phyloP scores from a whole-genome alignment of 2,797 vertebrate species.

The Pantherophis vulpinus region DNA sequence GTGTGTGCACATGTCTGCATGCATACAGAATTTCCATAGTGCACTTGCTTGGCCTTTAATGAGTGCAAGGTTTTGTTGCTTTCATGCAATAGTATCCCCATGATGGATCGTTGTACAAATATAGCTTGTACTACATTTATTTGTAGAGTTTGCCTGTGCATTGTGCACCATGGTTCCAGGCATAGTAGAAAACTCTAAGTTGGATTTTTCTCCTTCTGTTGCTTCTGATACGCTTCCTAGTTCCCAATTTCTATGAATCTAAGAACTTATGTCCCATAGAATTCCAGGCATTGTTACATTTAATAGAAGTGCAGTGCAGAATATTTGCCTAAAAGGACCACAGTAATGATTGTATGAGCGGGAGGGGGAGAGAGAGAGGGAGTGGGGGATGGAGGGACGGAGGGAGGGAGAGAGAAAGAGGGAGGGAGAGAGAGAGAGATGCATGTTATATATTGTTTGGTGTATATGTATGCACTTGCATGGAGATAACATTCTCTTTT shows the following conservation, averaged over 20 bases:
- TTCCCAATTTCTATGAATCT: neutral
- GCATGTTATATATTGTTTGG: neutral
- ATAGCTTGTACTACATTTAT: neutral
- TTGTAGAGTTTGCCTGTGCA: neutral
- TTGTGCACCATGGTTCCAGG: neutral
- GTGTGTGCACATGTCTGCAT: neutral
- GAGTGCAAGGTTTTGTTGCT: neutral
- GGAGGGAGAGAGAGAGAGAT: too few relatives aligned
- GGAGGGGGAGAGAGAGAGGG: too few relatives aligned
- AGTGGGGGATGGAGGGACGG: fast-evolving
- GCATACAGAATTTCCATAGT: neutral
- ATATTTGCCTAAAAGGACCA: neutral
- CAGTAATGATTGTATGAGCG: neutral
- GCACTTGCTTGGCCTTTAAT: neutral
- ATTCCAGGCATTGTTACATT: neutral
- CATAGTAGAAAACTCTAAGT: neutral
- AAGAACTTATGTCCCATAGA: neutral
- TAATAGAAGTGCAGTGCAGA: neutral
- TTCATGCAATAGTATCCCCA: neutral
- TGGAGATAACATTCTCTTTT: neutral
- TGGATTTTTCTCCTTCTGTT: neutral
- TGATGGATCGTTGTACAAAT: neutral
- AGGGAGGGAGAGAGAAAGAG: too few relatives aligned
- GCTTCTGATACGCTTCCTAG: neutral
- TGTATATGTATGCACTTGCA: neutral